Evolutionary conservation across 2,797 vertebrate genomes (phyloP), one percentile per base, ranked within the genome.

Genomic region (Pipistrellus kuhlii): DNA sequence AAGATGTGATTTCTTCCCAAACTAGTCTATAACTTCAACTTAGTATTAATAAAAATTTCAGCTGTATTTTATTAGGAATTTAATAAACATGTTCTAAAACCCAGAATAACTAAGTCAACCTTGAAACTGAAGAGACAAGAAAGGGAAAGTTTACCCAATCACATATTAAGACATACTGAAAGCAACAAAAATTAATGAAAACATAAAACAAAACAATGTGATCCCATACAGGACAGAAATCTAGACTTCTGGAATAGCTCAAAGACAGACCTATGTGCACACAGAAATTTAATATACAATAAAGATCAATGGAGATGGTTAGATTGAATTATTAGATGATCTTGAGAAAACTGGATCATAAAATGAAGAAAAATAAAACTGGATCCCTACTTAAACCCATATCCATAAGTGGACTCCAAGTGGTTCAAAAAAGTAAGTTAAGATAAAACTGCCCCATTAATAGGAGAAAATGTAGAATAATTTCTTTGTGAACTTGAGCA

Each of bases 1-100:
- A 82, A 55, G 48, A 82, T 73, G 15, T 25, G 32, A 81, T 85
- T 86, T 89, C 25, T 46, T 32, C n/a, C 32, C 13, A 71, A 88
- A 75, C 11, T 64, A 86, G 78, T 64, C 64, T 93, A 59, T 20
- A 86, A 80, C 17, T 80, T 71, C 72, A 83, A 78, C 66, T 57
- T 2, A 68, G 18, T 32, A 32, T 48, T 27, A 80, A 76, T 71
- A 77, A 66, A 84, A 91, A 57, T 41, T 77, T 21, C 8, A 41
- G 46, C 23, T 92, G 53, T 68, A 69, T 62, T 94, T 84, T 78
- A 21, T 88, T 62, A 78, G 32, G 2, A 92, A 95, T 75, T 71
- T 20, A 68, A 68, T 90, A 76, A 73, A 23, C 23, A 46, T 30
- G 75, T 66, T 95, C 12, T 59, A 35, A 80, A 66, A 25, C 64